A percentile compares a stretch with the other conserved stretches of the same genome.
These are phyloP conservation scores for Aplidium turbinatum DNA, from an alignment of 23 tunicate genomes.

Conservation along the genomic window DNA sequence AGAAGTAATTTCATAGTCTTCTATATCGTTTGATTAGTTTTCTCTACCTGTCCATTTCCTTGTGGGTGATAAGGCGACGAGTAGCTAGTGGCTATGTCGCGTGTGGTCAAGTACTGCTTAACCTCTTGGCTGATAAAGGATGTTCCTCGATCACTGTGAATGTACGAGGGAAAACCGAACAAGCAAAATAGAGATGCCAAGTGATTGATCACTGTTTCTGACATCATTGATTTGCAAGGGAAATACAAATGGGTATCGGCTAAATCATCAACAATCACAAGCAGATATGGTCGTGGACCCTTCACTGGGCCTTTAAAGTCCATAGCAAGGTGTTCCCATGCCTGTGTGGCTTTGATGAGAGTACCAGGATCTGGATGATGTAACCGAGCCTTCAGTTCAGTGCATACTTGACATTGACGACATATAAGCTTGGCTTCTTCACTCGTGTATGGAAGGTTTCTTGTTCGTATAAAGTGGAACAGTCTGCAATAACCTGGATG, in stretches of 20 bases:
- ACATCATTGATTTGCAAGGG: conserved; percentile 12
- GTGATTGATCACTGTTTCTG: conserved; percentile 15
- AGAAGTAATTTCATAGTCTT: conserved; percentile 18
- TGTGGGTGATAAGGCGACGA: conserved; percentile 18
- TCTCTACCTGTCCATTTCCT: conserved; percentile 16
- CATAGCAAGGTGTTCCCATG: too few relatives aligned
- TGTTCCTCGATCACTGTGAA: conserved; percentile 42
- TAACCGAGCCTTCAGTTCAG: too few relatives aligned
- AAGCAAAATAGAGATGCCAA: not conserved
- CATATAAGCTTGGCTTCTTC: too few relatives aligned
- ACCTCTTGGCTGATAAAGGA: conserved; percentile 21
- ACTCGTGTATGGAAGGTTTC: too few relatives aligned
- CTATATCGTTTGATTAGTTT: conserved; percentile 23
- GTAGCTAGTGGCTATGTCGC: conserved; percentile 7
- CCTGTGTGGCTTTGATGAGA: too few relatives aligned
- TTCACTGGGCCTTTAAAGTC: conserved; percentile 37
- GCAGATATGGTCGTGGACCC: conserved; percentile 4
- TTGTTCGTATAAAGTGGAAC: too few relatives aligned
- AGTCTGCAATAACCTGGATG: too few relatives aligned
- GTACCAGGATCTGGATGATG: too few relatives aligned
- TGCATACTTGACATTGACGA: too few relatives aligned
- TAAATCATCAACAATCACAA: conserved; percentile 25
- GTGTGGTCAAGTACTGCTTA: not conserved
- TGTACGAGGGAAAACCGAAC: conserved; percentile 18
- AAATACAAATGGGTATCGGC: conserved; percentile 38